A percentile compares a stretch with the other conserved stretches of the same genome.
These are phyloP conservation scores for Andrena haemorrhoa DNA, from an alignment of 2,888 invertebrate species.

Conservation along the genomic window DNA sequence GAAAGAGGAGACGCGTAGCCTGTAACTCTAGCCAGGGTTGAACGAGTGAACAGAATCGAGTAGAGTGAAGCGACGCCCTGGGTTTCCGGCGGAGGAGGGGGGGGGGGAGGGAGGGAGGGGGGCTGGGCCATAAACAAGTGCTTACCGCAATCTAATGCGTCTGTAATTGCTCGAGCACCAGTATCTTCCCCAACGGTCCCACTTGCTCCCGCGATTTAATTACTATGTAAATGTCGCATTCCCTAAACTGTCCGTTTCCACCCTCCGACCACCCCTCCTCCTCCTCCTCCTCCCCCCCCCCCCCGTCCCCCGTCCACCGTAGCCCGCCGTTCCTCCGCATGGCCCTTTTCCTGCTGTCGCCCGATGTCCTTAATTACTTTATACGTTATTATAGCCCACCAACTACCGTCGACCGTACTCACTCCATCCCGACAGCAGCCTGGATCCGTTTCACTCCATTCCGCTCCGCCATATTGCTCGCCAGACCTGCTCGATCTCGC, in stretches of 20 bases:
- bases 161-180: constrained; percentile 84
- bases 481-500: constrained; percentile 50
- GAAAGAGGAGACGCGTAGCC: constrained; percentile 32
- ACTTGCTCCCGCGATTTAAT: constrained; percentile 85
- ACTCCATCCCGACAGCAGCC: constrained; percentile 67
- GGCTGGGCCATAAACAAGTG: constrained; percentile 77
- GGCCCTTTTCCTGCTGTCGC: constrained; percentile 78
- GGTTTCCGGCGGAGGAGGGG: constrained; percentile 4
- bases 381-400: constrained; percentile 84
- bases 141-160: constrained; percentile 85
- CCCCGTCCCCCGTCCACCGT: constrained; percentile 22
- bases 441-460: constrained; percentile 67
- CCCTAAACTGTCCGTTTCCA: constrained; percentile 82
- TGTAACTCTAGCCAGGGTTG: constrained; percentile 41
- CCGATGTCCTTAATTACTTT: constrained; percentile 85
- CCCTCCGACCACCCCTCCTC: constrained; percentile 64
- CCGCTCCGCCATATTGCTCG: constrained; percentile 72
- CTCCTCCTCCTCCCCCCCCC: constrained; percentile 59
- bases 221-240: constrained; percentile 85
- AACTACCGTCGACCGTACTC: constrained; percentile 80
- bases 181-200: constrained; percentile 83
- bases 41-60: constrained; percentile 69
- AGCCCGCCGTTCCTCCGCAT: constrained; percentile 51
- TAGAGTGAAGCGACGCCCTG: constrained; percentile 65
- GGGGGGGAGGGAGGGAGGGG: not conserved